Percentiles rank a stretch among this genome's conserved stretches.
These are phyloP conservation scores for Sinodicranocentrus sp. DNA, from an alignment of 2,888 invertebrate genomes.

Conservation along the genomic window DNA sequence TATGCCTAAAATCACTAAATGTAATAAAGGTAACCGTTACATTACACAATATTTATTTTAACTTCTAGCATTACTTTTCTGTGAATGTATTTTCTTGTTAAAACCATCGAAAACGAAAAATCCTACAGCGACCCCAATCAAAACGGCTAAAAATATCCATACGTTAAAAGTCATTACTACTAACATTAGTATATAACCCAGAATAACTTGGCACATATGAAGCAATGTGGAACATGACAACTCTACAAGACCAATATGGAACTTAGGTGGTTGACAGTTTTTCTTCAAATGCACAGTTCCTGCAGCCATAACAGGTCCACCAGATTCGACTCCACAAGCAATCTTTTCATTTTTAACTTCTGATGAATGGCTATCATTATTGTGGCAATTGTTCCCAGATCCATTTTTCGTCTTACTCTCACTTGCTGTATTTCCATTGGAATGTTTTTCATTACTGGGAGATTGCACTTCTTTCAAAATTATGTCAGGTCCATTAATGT, in stretches of 20 bases:
- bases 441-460: neutral
- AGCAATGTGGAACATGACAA: conserved; percentile 46
- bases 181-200: conserved; percentile 75
- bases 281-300: conserved; percentile 13
- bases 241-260: conserved; percentile 24
- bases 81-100: conserved; percentile 45
- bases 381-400: neutral
- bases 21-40: neutral
- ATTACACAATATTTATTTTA: neutral
- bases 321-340: no score
- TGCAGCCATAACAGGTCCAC: conserved; percentile 41
- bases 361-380: neutral
- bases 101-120: conserved; percentile 70
- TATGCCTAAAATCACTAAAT: no score
- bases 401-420: neutral
- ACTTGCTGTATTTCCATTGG: neutral
- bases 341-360: neutral
- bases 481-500: neutral
- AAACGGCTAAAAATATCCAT: conserved; percentile 72
- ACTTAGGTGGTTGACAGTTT: conserved; percentile 8
- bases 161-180: conserved; percentile 76
- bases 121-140: conserved; percentile 70
- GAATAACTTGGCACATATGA: conserved; percentile 61
- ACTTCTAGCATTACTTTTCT: conserved; percentile 7
- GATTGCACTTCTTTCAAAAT: conserved; percentile 29